Conservation (phyloP, 1,140 invertebrate genomes). For the Pachypeltis micranthus region DNA sequence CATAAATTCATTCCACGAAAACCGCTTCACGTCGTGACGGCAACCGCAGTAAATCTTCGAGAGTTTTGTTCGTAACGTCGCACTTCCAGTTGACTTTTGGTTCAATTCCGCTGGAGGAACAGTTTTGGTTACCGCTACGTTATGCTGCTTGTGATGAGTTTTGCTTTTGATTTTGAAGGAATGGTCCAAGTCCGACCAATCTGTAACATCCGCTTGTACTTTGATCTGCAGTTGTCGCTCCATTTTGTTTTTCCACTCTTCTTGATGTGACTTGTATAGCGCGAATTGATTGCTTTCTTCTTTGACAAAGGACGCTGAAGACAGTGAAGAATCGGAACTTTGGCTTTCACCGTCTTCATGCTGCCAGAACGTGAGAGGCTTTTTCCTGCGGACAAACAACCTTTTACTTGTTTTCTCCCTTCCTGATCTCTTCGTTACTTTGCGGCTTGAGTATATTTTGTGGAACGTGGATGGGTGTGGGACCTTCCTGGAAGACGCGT, state of each 20-base stretch:
- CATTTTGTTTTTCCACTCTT: not conserved
- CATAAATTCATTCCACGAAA: conserved; percentile 51
- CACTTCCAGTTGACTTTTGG: no score
- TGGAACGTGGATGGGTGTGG: not conserved
- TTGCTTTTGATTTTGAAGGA: no score
- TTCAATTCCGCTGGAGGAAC: no score
- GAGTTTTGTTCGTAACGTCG: no score
- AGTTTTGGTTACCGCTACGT: no score
- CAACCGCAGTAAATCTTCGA: not conserved
- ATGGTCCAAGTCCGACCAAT: not conserved
- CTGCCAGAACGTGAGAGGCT: not conserved
- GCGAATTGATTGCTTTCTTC: not conserved
- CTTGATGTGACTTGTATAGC: not conserved
- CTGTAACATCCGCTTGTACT: not conserved
- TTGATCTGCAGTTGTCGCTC: not conserved
- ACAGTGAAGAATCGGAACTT: not conserved
- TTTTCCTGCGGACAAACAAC: not conserved
- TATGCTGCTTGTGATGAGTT: no score
- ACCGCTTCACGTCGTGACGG: conserved; percentile 4
- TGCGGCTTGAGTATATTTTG: no score
- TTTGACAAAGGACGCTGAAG: not conserved
- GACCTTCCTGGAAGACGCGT: not conserved
- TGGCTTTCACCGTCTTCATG: not conserved
- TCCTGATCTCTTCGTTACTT: not conserved
- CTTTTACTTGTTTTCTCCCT: not conserved